These are phyloP conservation scores for Heteromyza rotundicornis DNA, from an alignment of 2,888 invertebrate species.

Conservation along the genomic window DNA sequence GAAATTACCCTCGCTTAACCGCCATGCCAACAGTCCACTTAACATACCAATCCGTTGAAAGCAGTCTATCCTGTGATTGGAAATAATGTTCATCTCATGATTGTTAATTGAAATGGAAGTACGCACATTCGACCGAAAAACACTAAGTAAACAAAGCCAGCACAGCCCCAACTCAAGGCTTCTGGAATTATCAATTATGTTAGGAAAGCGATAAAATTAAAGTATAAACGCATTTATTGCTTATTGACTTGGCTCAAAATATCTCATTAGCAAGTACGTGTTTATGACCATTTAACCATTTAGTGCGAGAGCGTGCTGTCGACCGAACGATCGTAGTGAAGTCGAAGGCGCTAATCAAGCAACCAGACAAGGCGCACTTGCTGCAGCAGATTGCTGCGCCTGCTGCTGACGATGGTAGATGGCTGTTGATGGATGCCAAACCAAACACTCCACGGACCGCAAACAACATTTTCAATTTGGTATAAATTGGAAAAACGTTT, in stretches of 20 bases:
- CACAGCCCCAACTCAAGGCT: background rate
- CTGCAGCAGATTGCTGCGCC: conserved; percentile 20
- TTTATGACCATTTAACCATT: conserved; percentile 38
- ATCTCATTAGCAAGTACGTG: conserved; percentile 38
- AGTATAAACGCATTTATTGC: conserved; percentile 42
- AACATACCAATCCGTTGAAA: no score
- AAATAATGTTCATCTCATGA: background rate
- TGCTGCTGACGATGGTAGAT: background rate
- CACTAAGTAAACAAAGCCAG: background rate
- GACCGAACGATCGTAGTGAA: background rate
- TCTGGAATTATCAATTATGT: background rate
- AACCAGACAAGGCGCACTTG: background rate
- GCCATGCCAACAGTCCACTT: no score
- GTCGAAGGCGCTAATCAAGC: conserved; percentile 8
- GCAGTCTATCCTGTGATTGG: no score
- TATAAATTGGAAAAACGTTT: background rate
- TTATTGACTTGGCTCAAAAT: conserved; percentile 38
- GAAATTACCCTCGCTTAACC: no score
- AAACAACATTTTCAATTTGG: background rate
- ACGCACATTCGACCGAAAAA: background rate
- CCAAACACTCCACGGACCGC: background rate
- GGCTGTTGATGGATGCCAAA: conserved; percentile 4
- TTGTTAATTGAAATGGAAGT: background rate
- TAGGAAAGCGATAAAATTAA: conserved; percentile 11
- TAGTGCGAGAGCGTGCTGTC: conserved; percentile 14